Evolutionary conservation across 2,888 invertebrate genomes (phyloP).

Genomic region (Nebria salina): DNA sequence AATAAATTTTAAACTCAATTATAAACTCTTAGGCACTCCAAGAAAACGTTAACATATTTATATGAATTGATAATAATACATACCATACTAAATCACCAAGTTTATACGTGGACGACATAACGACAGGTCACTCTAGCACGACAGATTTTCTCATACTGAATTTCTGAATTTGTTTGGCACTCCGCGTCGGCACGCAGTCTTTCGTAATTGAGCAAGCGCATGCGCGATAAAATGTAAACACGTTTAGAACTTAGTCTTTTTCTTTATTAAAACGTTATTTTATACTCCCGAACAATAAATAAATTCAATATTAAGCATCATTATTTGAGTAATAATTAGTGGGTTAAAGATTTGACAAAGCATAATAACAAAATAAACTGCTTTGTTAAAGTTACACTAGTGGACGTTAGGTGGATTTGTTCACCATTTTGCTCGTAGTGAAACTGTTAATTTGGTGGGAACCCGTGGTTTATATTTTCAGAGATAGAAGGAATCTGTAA

Average conservation of each 20-base stretch:
- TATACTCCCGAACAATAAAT: not conserved
- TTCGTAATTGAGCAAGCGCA: conserved; percentile 40
- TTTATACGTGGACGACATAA: conserved; percentile 70
- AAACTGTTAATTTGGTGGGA: too few relatives aligned
- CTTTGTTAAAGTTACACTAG: conserved; percentile 23
- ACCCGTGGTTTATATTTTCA: too few relatives aligned
- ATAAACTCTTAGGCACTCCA: conserved; percentile 46
- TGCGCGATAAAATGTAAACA: conserved; percentile 48
- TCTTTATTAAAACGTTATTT: not conserved
- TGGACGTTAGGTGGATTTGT: not conserved
- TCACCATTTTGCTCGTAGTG: not conserved
- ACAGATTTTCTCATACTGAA: conserved; percentile 55
- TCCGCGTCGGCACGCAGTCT: conserved; percentile 37
- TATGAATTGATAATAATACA: conserved; percentile 57
- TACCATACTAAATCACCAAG: conserved; percentile 77
- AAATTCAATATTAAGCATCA: conserved; percentile 16
- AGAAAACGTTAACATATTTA: conserved; percentile 23
- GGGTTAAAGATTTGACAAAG: conserved; percentile 29
- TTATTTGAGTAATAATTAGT: conserved; percentile 17
- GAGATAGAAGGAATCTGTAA: too few relatives aligned
- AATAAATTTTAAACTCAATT: conserved; percentile 55
- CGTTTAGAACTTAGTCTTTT: conserved; percentile 15
- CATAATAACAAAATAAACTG: conserved; percentile 26
- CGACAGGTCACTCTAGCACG: conserved; percentile 47
- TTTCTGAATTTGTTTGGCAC: conserved; percentile 52